phyloP scores from a whole-genome alignment of 2,797 vertebrate species.

The Bovichtus variegatus region DNA sequence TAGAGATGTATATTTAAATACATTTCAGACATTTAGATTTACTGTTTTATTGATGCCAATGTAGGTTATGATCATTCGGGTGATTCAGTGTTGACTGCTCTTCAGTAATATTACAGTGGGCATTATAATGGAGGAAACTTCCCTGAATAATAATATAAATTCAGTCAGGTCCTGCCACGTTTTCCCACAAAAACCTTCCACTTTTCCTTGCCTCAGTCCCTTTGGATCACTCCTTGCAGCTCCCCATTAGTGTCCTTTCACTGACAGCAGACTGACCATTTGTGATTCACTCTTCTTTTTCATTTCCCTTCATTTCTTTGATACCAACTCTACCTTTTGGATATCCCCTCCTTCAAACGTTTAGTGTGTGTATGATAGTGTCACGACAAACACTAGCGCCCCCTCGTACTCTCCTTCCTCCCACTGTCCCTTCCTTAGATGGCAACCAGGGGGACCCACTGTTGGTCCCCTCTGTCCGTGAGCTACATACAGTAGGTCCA shows the following conservation, averaged over 20 bases:
- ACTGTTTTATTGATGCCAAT: not conserved
- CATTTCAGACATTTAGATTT: slow-evolving; percentile 12
- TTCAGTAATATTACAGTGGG: slow-evolving; percentile 18
- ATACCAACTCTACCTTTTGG: slow-evolving; percentile 27
- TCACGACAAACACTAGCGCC: slow-evolving; percentile 51
- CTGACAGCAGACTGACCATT: slow-evolving; percentile 54
- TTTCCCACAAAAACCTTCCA: slow-evolving; percentile 24
- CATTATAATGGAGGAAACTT: slow-evolving; percentile 8
- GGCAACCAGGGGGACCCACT: slow-evolving; percentile 62
- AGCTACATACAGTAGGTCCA: slow-evolving; percentile 69
- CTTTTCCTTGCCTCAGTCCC: slow-evolving; percentile 22
- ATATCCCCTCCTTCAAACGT: slow-evolving; percentile 36
- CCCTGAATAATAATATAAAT: not conserved
- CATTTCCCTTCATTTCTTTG: slow-evolving; percentile 51
- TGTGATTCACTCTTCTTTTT: slow-evolving; percentile 69
- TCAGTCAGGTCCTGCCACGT: slow-evolving; percentile 13
- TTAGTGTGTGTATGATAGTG: slow-evolving; percentile 63
- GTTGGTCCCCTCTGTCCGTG: slow-evolving; percentile 54
- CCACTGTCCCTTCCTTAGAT: slow-evolving; percentile 70
- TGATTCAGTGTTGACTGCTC: slow-evolving; percentile 1
- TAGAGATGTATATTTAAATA: slow-evolving; percentile 32
- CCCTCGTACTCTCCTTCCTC: slow-evolving; percentile 56
- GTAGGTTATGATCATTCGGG: slow-evolving; percentile 6
- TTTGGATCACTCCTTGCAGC: slow-evolving; percentile 8
- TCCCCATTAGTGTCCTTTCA: slow-evolving; percentile 38